A percentile compares a stretch with the other conserved stretches of the same genome.
Evolutionary conservation across 1,140 invertebrate genomes (phyloP).

Genomic region (Aradophagus sp.): DNA sequence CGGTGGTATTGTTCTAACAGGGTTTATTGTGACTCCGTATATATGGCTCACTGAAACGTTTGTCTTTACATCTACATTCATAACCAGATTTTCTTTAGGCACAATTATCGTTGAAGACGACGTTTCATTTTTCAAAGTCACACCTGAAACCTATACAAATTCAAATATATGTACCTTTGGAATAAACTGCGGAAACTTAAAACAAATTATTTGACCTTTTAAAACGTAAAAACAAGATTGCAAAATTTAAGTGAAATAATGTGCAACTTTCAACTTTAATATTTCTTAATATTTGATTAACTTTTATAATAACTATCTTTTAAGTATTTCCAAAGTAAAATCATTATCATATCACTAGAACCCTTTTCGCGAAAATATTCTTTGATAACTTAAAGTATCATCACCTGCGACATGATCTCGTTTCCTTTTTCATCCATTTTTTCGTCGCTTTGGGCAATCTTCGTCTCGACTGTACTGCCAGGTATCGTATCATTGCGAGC

Average conservation of each 20-base stretch:
- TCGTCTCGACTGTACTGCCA: neutral
- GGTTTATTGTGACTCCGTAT: slow-evolving; percentile 65
- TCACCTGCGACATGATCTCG: slow-evolving; percentile 37
- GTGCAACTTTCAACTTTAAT: no score
- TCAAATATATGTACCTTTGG: no score
- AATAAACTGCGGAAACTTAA: no score
- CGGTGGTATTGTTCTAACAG: slow-evolving; percentile 66
- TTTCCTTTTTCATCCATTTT: slow-evolving; percentile 38
- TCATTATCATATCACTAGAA: no score
- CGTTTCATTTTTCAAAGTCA: slow-evolving; percentile 6
- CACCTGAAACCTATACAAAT: slow-evolving; percentile 5
- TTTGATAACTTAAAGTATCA: slow-evolving; percentile 32
- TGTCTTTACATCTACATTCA: slow-evolving; percentile 71
- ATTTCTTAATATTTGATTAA: no score
- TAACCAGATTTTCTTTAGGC: slow-evolving; percentile 67
- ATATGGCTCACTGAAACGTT: slow-evolving; percentile 69
- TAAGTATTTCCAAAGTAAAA: no score
- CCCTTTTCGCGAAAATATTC: slow-evolving; percentile 7
- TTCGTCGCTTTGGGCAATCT: slow-evolving; percentile 21
- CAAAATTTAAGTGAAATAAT: no score
- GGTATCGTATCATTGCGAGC: slow-evolving; percentile 34
- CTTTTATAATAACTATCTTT: no score
- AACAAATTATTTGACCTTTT: no score
- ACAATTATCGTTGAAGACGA: slow-evolving; percentile 60
- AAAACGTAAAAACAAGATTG: neutral